These are phyloP conservation scores for Thymelicus lineola DNA, from an alignment of 2,888 invertebrate species.

Conservation along the genomic window DNA sequence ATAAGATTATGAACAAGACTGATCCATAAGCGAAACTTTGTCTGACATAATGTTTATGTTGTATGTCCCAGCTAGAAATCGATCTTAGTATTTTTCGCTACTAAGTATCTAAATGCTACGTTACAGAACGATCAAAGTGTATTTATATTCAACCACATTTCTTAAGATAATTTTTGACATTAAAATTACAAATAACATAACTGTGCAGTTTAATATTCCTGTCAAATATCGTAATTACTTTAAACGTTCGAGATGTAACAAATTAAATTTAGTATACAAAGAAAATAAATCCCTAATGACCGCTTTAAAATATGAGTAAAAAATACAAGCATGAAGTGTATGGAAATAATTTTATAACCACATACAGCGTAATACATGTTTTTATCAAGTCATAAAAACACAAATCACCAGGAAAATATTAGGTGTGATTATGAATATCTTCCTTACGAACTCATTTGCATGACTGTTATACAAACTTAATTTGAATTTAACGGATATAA, in stretches of 20 bases:
- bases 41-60: too few species aligned
- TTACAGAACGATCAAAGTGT: too few species aligned
- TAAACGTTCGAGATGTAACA: background rate
- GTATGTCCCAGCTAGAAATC: too few species aligned
- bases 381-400: conserved; percentile 19
- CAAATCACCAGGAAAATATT: conserved; percentile 30
- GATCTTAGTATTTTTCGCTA: too few species aligned
- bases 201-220: background rate
- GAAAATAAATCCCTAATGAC: conserved; percentile 17
- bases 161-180: too few species aligned
- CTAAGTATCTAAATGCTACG: too few species aligned
- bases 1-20: too few species aligned
- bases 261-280: background rate
- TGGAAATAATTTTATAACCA: conserved; percentile 24
- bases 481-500: background rate
- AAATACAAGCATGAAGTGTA: conserved; percentile 11
- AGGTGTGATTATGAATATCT: conserved; percentile 11
- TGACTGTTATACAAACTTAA: background rate
- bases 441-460: conserved; percentile 18
- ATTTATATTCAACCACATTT: too few species aligned
- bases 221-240: background rate
- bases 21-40: too few species aligned
- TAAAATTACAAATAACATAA: background rate
- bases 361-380: conserved; percentile 20
- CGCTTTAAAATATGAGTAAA: conserved; percentile 17